A percentile compares a stretch with the other conserved stretches of the same genome.
Evolutionary conservation across 2,797 vertebrate genomes (phyloP).

Genomic region (Percopsis omiscomaycus): DNA sequence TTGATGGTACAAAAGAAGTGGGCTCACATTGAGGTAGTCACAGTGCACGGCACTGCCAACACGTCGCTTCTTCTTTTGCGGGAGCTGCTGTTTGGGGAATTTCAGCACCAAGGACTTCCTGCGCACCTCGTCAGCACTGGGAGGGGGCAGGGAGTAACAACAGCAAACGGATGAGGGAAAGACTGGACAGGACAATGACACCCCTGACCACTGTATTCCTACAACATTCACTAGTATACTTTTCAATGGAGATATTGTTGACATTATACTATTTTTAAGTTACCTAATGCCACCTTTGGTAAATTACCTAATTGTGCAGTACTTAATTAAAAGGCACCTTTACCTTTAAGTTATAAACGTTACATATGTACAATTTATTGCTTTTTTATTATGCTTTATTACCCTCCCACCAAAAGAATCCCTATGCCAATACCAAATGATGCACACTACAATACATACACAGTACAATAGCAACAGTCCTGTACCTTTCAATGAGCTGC

Average conservation of each 20-base stretch:
- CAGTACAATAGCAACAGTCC: background rate
- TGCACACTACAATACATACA: background rate
- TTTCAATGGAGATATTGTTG: background rate
- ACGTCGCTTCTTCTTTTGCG: slow-evolving; percentile 94
- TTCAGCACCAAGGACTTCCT: slow-evolving; percentile 97
- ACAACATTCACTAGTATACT: background rate
- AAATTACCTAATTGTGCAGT: no score
- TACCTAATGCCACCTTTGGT: no score
- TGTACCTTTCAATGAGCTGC: slow-evolving; percentile 96
- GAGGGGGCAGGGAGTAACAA: background rate
- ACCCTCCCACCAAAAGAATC: no score
- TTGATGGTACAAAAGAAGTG: background rate
- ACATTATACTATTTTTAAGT: no score
- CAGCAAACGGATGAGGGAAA: background rate
- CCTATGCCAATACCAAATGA: no score
- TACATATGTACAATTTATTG: no score
- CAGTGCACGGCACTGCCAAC: slow-evolving; percentile 95
- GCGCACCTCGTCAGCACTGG: slow-evolving; percentile 94
- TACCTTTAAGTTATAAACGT: no score
- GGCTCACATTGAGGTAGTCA: slow-evolving; percentile 95
- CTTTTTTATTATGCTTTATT: no score
- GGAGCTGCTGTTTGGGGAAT: slow-evolving; percentile 98
- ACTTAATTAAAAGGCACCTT: no score
- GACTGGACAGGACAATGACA: no score
- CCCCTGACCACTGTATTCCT: no score